Evolutionary conservation across 2,888 invertebrate species (phyloP).

Genomic region (Epistrophella euchroma): DNA sequence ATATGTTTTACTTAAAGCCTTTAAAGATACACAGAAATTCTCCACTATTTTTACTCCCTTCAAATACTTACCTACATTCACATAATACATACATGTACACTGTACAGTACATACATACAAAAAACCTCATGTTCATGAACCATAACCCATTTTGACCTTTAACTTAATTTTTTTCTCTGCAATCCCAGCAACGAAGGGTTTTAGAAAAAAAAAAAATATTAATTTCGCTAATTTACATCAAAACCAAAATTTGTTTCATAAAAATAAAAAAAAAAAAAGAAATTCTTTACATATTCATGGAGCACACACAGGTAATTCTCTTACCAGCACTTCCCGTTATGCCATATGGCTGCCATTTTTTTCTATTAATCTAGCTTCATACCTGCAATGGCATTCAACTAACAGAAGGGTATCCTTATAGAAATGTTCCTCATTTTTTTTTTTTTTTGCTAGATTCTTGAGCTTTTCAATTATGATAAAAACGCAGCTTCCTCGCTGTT

Average conservation of each 20-base stretch:
- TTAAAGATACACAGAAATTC: neutral
- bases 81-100: neutral
- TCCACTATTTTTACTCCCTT: neutral
- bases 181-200: neutral
- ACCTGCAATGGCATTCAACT: conserved; percentile 22
- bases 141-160: conserved; percentile 19
- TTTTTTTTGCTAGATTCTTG: neutral
- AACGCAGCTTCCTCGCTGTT: conserved; percentile 19
- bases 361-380: conserved; percentile 9
- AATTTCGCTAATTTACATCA: conserved; percentile 42
- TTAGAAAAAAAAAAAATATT: conserved; percentile 18
- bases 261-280: neutral
- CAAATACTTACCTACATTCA: neutral
- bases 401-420: conserved; percentile 6
- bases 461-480: conserved; percentile 42
- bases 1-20: neutral
- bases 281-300: conserved; percentile 6
- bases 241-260: conserved; percentile 1
- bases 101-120: neutral
- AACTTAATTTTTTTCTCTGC: neutral
- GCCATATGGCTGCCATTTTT: conserved; percentile 32
- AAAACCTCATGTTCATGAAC: conserved; percentile 22
- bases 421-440: neutral
- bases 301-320: conserved; percentile 7
- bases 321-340: conserved; percentile 23